These are phyloP conservation scores for Drosophila affinis DNA, from an alignment of 2,888 invertebrate species.

Conservation along the genomic window DNA sequence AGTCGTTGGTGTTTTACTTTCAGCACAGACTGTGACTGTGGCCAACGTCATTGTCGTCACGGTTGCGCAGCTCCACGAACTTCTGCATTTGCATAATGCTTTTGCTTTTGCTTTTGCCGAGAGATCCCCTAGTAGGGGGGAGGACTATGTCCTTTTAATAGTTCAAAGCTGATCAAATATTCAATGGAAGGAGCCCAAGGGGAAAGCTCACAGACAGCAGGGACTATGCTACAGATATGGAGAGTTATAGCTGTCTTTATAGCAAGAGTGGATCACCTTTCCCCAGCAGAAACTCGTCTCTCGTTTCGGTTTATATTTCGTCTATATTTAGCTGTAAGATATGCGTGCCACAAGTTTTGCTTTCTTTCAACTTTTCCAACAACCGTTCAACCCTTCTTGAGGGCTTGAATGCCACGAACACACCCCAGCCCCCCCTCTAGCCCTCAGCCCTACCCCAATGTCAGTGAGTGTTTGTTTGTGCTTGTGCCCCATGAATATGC, in stretches of 20 bases:
- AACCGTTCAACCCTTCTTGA: slow-evolving; percentile 5
- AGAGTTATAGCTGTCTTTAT: background rate
- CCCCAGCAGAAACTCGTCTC: background rate
- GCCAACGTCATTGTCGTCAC: slow-evolving; percentile 22
- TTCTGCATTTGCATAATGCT: slow-evolving; percentile 63
- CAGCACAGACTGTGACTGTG: slow-evolving; percentile 32
- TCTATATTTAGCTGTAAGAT: slow-evolving; percentile 18
- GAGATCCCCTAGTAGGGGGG: background rate
- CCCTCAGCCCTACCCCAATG: background rate
- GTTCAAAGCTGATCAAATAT: background rate
- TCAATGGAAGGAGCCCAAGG: background rate
- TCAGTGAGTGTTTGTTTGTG: slow-evolving; percentile 26
- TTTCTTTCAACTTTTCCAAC: background rate
- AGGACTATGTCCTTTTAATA: background rate
- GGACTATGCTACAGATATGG: background rate
- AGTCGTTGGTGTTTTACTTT: slow-evolving; percentile 36
- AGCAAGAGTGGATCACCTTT: background rate
- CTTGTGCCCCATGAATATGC: slow-evolving; percentile 55
- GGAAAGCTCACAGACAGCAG: background rate
- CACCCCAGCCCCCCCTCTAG: slow-evolving; percentile 27
- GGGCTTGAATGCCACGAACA: slow-evolving; percentile 44
- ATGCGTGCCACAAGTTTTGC: slow-evolving; percentile 36
- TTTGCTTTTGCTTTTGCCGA: slow-evolving; percentile 37
- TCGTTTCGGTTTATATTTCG: slow-evolving; percentile 8
- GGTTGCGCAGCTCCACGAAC: slow-evolving; percentile 35